phyloP scores from a whole-genome alignment of 2,113 vertebrate genomes.

The Fregetta grallaria region DNA sequence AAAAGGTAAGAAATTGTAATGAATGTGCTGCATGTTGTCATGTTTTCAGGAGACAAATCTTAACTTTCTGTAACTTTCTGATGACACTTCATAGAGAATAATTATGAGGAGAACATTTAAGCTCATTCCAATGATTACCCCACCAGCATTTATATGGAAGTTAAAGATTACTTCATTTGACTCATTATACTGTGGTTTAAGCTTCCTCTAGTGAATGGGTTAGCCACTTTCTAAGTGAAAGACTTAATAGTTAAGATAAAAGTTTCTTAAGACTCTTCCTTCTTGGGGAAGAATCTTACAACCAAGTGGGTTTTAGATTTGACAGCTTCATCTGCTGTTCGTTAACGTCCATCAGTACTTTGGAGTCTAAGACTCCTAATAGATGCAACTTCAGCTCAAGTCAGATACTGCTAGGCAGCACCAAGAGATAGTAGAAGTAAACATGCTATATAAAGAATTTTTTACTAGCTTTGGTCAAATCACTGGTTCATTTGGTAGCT shows the following conservation, averaged over 20 bases:
- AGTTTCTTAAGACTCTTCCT: neutral
- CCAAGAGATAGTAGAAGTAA: neutral
- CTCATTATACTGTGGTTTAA: neutral
- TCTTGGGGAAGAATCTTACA: neutral
- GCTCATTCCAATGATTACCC: neutral
- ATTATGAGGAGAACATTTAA: neutral
- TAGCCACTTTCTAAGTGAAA: neutral
- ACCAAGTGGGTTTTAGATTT: neutral
- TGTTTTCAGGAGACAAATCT: neutral
- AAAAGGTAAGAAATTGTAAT: neutral
- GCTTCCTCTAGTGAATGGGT: neutral
- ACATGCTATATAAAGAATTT: neutral
- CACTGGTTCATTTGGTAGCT: neutral
- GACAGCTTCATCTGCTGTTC: neutral
- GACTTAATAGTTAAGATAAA: neutral
- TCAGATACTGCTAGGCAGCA: neutral
- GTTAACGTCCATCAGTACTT: neutral
- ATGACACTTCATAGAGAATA: neutral
- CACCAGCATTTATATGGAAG: neutral
- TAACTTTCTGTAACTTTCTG: neutral
- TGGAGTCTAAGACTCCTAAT: neutral
- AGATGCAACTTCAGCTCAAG: neutral
- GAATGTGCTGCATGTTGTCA: accelerated
- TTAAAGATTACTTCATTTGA: neutral
- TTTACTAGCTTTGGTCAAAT: neutral